Base-by-base conservation (phyloP, 2,113 vertebrate genomes). In the Antechinus flavipes region DNA sequence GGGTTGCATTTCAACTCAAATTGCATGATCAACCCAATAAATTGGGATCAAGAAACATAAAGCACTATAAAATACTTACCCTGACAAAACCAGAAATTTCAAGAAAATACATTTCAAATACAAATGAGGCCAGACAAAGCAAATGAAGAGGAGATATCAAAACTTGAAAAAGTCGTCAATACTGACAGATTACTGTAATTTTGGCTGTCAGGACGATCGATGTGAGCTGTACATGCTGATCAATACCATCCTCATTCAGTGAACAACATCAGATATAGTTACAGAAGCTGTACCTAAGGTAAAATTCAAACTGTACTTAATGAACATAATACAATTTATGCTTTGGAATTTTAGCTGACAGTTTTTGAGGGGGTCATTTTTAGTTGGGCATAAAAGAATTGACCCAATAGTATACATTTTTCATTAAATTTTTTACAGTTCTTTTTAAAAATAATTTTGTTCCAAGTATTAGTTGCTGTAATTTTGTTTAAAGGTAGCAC, bases 131-230 rank as follows among this genome's bases (percentile, higher is more conserved):
- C 98, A 99, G 98, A 98, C 19, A 94, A 96, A 97, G 98, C 98
- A 98, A 99, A 98, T 95, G 97, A 99, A 98, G 97, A 97, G 99
- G 98, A 98, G 95, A 98, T 99, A 99, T 99, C 98, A 98, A 98
- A 99, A 98, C 98, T 96, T 98, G 98, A 99, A 99, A 99, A 99
- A 98, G 98, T 98, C 98, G 99, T 99, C 99, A 99, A 99, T 99
- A 99, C 99, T 99, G 99, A 99, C 99, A 99, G 99, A 99, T 99
- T 99, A 99, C 99, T 99, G 99, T 99, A 99, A 99, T 99, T 99
- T 99, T 99, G 99, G 98, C 99, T 99, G 99, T 99, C 99, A 99
- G 99, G 99, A 99, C 98, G 99, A 99, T 99, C 99, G 99, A 99
- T 99, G 99, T 99, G 98, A 98, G 98, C 99, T 99, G 99, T 99